Evolutionary conservation across 2,113 vertebrate genomes (phyloP).

Genomic region (Corythoichthys intestinalis): DNA sequence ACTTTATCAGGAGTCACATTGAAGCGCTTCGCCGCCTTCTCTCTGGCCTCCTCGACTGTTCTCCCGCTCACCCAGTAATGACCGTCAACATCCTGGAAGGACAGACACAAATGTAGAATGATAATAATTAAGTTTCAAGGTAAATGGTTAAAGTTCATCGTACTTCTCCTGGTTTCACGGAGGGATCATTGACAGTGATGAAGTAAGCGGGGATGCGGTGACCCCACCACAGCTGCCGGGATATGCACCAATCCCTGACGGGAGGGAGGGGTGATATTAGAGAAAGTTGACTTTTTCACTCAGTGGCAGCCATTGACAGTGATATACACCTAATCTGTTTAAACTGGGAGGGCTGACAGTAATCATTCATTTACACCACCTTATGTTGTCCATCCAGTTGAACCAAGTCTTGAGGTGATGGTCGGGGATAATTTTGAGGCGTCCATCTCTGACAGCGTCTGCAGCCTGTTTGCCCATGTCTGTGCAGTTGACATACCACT

Average conservation of each 20-base stretch:
- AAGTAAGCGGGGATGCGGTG: constrained; percentile 89
- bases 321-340: too few relatives aligned
- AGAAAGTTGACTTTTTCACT: background rate
- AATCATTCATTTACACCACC: constrained; percentile 53
- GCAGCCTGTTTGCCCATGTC: constrained; percentile 86
- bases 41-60: constrained; percentile 74
- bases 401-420: constrained; percentile 86
- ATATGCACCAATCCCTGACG: constrained; percentile 86
- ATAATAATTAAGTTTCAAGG: background rate
- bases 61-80: constrained; percentile 88
- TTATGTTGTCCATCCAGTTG: constrained; percentile 90
- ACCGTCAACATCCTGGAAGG: constrained; percentile 78
- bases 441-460: constrained; percentile 76
- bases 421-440: constrained; percentile 84
- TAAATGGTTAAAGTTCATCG: background rate
- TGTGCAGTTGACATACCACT: constrained; percentile 86
- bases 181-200: constrained; percentile 74
- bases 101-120: background rate
- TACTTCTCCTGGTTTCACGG: constrained; percentile 81
- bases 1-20: constrained; percentile 78
- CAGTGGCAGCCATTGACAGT: too few relatives aligned
- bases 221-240: constrained; percentile 91
- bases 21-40: constrained; percentile 81
- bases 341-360: too few relatives aligned
- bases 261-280: too few relatives aligned